Evolutionary conservation across 2,113 vertebrate genomes (phyloP), one percentile per base, ranked within the genome.

Genomic region (Indicator maculatus): DNA sequence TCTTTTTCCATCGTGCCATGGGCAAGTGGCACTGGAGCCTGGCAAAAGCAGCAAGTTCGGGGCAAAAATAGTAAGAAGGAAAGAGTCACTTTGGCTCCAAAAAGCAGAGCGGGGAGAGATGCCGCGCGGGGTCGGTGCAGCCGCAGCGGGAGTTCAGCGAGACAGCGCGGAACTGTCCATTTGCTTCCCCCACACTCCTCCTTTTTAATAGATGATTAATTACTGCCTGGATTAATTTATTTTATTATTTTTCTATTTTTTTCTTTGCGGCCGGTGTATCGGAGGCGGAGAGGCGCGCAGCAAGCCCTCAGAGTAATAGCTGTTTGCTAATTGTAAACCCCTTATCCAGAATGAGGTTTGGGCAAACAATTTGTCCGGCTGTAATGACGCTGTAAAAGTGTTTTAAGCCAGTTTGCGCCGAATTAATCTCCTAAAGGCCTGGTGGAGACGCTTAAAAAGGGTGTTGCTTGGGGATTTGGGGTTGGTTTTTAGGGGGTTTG

Each of bases 271-370:
- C 84, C 94, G 64, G 83, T 94, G 87, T 88, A 91, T 96, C 98
- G 93, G 96, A 89, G 91, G 97, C 90, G 75, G 86, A 95, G 89
- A 71, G 26, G 36, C 76, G 82, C 88, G 83, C 91, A 56, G 88
- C 93, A 79, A 96, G 95, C 81, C 91, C 96, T 71, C 92, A 89
- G 95, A 94, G 89, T 95, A 97, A 96, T 95, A 96, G 97, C 94
- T 98, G 97, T 98, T 98, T 98, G 96, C 97, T 97, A 96, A 98
- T 95, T 98, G 97, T 98, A 98, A 98, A 98, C 93, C 73, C 95
- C 97, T 98, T 97, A 97, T 98, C 97, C 98, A 89, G 95, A 93
- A 96, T 94, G 96, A 98, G 96, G 95, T 97, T 96, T 96, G 96
- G 95, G 97, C 97, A 98, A 98, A 98, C 97, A 97, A 97, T 97